Evolutionary conservation across 2,113 vertebrate species (phyloP).

Genomic region (Mugil cephalus): DNA sequence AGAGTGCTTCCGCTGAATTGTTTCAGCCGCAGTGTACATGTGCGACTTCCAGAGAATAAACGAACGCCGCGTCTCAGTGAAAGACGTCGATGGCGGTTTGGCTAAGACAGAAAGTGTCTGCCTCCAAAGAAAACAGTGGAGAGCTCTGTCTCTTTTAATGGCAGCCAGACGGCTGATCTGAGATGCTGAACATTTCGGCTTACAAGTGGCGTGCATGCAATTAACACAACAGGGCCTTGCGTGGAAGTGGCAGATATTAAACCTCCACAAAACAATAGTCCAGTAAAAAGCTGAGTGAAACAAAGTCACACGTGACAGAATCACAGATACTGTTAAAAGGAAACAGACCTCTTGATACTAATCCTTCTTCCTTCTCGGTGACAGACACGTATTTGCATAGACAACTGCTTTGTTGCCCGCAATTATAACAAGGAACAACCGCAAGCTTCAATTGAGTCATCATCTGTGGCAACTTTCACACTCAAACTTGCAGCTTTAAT

Average conservation of each 20-base stretch:
- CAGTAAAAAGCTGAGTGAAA: slow-evolving; percentile 14
- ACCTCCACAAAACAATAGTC: slow-evolving; percentile 3
- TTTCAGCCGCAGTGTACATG: slow-evolving; percentile 24
- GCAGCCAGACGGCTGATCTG: slow-evolving; percentile 26
- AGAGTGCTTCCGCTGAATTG: slow-evolving; percentile 55
- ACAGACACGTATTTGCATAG: slow-evolving; percentile 21
- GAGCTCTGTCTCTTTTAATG: slow-evolving; percentile 32
- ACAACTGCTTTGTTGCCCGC: background rate
- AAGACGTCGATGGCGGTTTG: slow-evolving; percentile 24
- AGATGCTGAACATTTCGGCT: slow-evolving; percentile 25
- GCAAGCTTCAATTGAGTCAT: background rate
- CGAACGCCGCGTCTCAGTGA: slow-evolving; percentile 4
- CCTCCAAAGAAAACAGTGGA: slow-evolving; percentile 33
- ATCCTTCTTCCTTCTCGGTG: slow-evolving; percentile 14
- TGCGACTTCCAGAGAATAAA: slow-evolving; percentile 62
- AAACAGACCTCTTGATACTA: slow-evolving; percentile 30
- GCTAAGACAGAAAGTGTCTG: slow-evolving; percentile 15
- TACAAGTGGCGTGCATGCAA: slow-evolving; percentile 7
- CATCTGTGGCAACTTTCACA: slow-evolving; percentile 13
- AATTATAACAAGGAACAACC: background rate
- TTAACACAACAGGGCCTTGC: background rate
- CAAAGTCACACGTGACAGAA: background rate
- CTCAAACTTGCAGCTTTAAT: background rate
- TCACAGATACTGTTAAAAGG: slow-evolving; percentile 19
- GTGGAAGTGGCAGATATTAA: background rate